phyloP scores from a whole-genome alignment of 92 coral and sea anemone genomes.

The Blastomussa wellsi region DNA sequence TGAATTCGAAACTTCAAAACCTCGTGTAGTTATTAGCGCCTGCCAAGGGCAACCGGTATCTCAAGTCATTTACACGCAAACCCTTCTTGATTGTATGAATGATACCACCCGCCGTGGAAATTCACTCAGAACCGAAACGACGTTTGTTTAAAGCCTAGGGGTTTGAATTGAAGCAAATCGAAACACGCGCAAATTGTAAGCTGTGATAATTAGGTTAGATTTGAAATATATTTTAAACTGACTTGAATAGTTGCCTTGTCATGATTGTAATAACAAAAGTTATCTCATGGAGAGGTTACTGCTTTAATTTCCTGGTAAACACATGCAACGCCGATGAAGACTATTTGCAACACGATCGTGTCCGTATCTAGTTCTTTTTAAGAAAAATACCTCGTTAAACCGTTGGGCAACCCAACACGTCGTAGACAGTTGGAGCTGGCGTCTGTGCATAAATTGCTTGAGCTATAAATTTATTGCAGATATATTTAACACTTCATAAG shows the following conservation, averaged over 20 bases:
- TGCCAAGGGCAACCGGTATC: slow-evolving; percentile 7
- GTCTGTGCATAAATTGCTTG: background rate
- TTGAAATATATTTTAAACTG: background rate
- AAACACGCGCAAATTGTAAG: background rate
- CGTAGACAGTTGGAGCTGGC: background rate
- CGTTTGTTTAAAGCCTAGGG: slow-evolving; percentile 1
- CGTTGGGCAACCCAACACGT: background rate
- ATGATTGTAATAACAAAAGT: background rate
- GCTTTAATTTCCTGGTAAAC: background rate
- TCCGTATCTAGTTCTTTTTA: background rate
- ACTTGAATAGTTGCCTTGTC: background rate
- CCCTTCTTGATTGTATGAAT: background rate
- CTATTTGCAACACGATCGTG: background rate
- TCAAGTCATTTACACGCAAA: background rate
- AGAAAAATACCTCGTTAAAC: no score
- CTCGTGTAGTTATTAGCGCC: background rate
- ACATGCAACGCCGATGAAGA: background rate
- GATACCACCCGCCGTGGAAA: slow-evolving; percentile 11
- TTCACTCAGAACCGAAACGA: background rate
- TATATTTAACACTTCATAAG: no score
- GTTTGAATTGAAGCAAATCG: background rate
- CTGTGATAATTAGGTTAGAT: background rate
- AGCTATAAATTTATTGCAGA: no score
- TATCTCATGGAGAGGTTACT: background rate
- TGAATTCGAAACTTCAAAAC: background rate